Evolutionary conservation across 2,888 invertebrate species (phyloP), one percentile per base, ranked within the genome.

Genomic region (Hydrotaea diabolus): DNA sequence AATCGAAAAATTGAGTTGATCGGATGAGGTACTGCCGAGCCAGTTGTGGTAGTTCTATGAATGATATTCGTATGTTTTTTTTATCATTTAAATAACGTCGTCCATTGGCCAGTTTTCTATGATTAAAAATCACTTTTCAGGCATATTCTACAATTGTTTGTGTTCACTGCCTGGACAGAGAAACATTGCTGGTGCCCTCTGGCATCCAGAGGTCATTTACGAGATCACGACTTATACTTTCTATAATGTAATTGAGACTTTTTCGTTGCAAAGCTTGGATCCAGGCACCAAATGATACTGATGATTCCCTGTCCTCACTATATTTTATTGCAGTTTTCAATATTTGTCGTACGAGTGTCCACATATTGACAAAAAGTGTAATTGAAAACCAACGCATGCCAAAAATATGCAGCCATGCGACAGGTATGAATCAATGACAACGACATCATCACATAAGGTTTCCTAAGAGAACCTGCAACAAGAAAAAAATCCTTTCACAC

Each of bases 371-470:
- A n/a, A n/a, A n/a, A n/a, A 4, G 39, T 64, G 84, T 81, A 85
- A 85, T 59, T 79, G 59, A 81, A 73, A 85, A 85, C 84, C 84
- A 81, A 85, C 72, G 84, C 84, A 85, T 85, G 84, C 84, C 84
- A 85, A 81, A 77, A 83, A 19, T 64, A 55, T 55, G 5, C 43
- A 43, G 15, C 43, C 49, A 15, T 49, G n/a, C n/a, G 49, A 49
- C 49, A 49, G 62, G 69, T 84, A 59, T 73, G 64, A 73, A 83
- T 83, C 80, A 74, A 23, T 80, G 74, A 74, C 80, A 80, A 13
- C 55, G 4, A 19, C 43, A 43, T 15, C 21, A 74, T 21, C 39
- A 17, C 55, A 73, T 46, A 74, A 73, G 57, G 43, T 73, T 59
- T 49, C 57, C 43, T 39, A 73, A 55, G 59, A 15, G 26, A 26